A percentile compares a stretch with the other conserved stretches of the same genome.
These are phyloP conservation scores for Porites evermanni DNA, from an alignment of 92 coral and sea anemone species.

Conservation along the genomic window DNA sequence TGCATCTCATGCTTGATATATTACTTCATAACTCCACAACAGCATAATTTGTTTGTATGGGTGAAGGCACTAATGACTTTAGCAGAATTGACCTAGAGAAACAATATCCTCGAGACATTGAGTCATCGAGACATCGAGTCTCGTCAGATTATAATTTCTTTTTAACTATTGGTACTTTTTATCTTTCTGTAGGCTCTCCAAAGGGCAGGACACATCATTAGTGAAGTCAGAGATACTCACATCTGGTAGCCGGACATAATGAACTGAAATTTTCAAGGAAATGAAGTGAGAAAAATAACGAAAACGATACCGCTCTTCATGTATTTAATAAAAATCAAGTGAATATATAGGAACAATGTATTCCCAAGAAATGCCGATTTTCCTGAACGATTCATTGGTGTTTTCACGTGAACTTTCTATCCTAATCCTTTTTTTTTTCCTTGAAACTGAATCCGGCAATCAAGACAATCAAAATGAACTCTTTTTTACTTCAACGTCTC, in stretches of 20 bases:
- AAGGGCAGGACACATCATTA: slow-evolving; percentile 90
- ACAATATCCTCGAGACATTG: no score
- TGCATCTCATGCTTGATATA: no score
- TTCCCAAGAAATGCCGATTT: background rate
- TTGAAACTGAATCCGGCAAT: background rate
- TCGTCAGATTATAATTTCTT: background rate
- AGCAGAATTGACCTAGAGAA: no score
- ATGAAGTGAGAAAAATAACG: background rate
- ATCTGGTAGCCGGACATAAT: slow-evolving; percentile 48
- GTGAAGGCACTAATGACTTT: no score
- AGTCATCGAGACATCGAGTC: slow-evolving; percentile 53
- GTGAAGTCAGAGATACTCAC: slow-evolving; percentile 97
- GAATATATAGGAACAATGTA: background rate
- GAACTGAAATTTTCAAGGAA: background rate
- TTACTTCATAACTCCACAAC: no score
- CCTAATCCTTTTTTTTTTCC: no score
- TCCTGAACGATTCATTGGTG: background rate
- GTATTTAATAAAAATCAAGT: slow-evolving; percentile 1
- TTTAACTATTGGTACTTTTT: background rate
- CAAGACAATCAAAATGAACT: background rate
- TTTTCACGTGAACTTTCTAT: background rate
- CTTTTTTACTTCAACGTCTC: no score
- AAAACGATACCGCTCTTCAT: background rate
- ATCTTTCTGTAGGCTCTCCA: background rate
- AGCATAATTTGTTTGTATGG: no score